Conservation (phyloP, 1,140 invertebrate genomes). For the Galleria mellonella region DNA sequence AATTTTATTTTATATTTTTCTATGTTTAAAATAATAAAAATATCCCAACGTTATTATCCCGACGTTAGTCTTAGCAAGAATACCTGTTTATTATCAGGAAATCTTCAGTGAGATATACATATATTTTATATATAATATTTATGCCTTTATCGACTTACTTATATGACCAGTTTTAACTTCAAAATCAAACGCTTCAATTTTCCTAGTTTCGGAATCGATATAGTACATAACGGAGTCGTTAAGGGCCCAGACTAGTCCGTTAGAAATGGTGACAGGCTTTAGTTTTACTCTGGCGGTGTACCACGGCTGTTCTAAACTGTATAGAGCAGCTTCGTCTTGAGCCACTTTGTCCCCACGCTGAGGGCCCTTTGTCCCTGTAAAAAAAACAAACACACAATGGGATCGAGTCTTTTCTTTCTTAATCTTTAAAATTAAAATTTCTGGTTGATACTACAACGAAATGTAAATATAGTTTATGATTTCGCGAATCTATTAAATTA, state of each 20-base stretch:
- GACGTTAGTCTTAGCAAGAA: no score
- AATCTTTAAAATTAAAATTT: no score
- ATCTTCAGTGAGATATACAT: no score
- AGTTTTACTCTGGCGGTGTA: constrained; percentile 13
- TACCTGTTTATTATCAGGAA: no score
- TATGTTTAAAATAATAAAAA: no score
- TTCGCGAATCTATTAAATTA: no score
- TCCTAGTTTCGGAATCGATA: constrained; percentile 79
- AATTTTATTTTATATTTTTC: no score
- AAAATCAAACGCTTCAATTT: constrained; percentile 82
- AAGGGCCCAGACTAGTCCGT: constrained; percentile 84
- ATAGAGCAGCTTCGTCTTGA: constrained; percentile 16
- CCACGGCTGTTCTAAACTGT: constrained; percentile 14
- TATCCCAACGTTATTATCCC: no score
- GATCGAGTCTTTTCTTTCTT: background rate
- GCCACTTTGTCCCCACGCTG: constrained; percentile 12
- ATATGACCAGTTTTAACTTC: constrained; percentile 77
- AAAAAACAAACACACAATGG: background rate
- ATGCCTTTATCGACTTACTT: constrained; percentile 70
- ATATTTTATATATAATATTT: no score
- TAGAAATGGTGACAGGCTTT: constrained; percentile 75
- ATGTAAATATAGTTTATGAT: no score
- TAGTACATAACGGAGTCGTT: constrained; percentile 82
- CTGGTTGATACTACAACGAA: no score
- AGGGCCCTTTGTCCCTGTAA: constrained; percentile 12